Evolutionary conservation across 2,113 vertebrate genomes (phyloP), one percentile per base, ranked within the genome.

Genomic region (Terrapene triunguis): DNA sequence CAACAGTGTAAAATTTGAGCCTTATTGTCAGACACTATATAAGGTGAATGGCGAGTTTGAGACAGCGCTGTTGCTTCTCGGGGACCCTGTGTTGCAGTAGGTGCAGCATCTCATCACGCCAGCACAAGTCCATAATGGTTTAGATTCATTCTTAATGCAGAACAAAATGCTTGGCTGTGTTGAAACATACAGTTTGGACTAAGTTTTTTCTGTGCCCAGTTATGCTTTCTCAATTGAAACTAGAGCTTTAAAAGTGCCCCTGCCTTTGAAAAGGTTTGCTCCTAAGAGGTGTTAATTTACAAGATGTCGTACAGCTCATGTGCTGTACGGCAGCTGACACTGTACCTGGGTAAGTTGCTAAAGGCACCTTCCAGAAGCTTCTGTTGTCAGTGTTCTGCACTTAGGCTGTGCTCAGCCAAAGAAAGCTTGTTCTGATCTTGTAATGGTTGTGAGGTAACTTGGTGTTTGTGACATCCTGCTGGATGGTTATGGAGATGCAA

Each of bases 221-320:
- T 44, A 21, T 29, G 27, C 9, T 27, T 74, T 51, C 72, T 44
- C 38, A 42, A 32, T 29, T 12, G 27, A 54, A 85, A 54, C 19
- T 10, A 54, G 17, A n/a, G 16, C 25, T 69, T 69, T 50, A 69
- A 19, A 72, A 51, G 35, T 9, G 12, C 32, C 65, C 32, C 59
- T 17, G 59, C 57, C 16, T 84, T 62, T 6, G 10, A 47, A 13
- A 32, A 62, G 29, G 10, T 48, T 57, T 82, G 22, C 42, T 55
- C 10, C 10, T 50, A 47, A 42, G 48, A 79, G 47, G 8, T 16
- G 2, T 65, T 90, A 84, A 69, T n/a, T 32, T 81, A 2, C 2
- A 0, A 78, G 74, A 51, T 38, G 1, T 6, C 12, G 5, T 62
- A 19, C 0, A 0, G 4, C 19, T 48, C 6, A 1, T 80, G 6